A percentile compares a stretch with the other conserved stretches of the same genome.
phyloP scores from a whole-genome alignment of 2,888 invertebrate genomes.

The Drosophila kambysellisi region DNA sequence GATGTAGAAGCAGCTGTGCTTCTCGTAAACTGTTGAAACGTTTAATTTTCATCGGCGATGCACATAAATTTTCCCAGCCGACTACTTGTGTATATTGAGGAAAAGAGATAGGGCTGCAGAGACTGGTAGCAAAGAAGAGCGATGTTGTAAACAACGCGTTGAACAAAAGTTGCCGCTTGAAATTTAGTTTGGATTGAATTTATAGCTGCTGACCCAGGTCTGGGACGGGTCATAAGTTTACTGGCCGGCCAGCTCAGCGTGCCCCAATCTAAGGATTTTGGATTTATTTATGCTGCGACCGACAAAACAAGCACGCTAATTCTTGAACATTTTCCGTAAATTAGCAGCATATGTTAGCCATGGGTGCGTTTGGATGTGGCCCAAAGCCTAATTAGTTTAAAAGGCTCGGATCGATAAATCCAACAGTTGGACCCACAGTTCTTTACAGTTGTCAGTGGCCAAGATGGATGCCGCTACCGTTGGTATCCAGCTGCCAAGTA shows the following conservation, averaged over 20 bases:
- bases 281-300: constrained; percentile 64
- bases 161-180: constrained; percentile 63
- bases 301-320: constrained; percentile 75
- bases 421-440: constrained; percentile 68
- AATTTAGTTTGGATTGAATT: constrained; percentile 68
- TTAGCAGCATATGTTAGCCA: constrained; percentile 53
- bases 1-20: constrained; percentile 55
- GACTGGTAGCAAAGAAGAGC: background rate
- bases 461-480: constrained; percentile 61
- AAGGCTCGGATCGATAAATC: constrained; percentile 68
- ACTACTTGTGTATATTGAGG: constrained; percentile 44
- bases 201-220: constrained; percentile 56
- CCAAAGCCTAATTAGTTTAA: constrained; percentile 74
- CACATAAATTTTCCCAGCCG: constrained; percentile 69
- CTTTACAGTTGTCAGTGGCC: constrained; percentile 71
- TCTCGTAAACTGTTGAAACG: constrained; percentile 36
- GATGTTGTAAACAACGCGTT: constrained; percentile 64
- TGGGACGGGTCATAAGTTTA: constrained; percentile 26
- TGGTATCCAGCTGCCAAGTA: constrained; percentile 57
- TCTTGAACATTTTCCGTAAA: constrained; percentile 56
- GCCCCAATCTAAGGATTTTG: constrained; percentile 45
- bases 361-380: constrained; percentile 19
- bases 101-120: background rate
- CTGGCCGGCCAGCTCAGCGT: constrained; percentile 19
- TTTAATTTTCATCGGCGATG: constrained; percentile 68